phyloP scores from a whole-genome alignment of 2,113 vertebrate species.

The Melierax canorus region DNA sequence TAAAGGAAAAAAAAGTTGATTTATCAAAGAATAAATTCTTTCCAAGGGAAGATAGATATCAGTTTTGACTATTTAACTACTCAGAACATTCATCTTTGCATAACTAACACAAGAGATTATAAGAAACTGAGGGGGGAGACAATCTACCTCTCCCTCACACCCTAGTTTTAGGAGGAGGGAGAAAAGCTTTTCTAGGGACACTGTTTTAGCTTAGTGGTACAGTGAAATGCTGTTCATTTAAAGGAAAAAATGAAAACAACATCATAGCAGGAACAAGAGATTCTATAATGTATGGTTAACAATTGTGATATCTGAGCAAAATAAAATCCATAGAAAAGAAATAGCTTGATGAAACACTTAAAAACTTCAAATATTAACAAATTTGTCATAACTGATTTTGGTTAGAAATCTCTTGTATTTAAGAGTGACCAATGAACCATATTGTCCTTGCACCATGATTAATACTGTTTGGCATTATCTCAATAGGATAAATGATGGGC shows the following conservation, averaged over 20 bases:
- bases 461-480: background rate
- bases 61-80: background rate
- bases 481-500: background rate
- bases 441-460: too few species aligned
- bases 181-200: background rate
- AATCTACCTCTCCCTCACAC: background rate
- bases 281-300: background rate
- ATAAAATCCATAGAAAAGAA: background rate
- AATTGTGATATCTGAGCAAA: background rate
- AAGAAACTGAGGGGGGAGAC: background rate
- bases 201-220: background rate
- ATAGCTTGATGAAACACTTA: background rate
- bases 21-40: background rate
- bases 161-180: background rate
- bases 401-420: background rate
- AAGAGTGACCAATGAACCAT: background rate
- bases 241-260: background rate
- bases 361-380: background rate
- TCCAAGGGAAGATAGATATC: background rate
- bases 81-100: background rate
- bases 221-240: background rate
- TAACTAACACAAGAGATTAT: background rate
- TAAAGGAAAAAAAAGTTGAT: background rate
- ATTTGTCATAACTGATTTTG: background rate
- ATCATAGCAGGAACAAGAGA: background rate